phyloP scores from a whole-genome alignment of 1,140 invertebrate genomes.

The Listronotus oregonensis region DNA sequence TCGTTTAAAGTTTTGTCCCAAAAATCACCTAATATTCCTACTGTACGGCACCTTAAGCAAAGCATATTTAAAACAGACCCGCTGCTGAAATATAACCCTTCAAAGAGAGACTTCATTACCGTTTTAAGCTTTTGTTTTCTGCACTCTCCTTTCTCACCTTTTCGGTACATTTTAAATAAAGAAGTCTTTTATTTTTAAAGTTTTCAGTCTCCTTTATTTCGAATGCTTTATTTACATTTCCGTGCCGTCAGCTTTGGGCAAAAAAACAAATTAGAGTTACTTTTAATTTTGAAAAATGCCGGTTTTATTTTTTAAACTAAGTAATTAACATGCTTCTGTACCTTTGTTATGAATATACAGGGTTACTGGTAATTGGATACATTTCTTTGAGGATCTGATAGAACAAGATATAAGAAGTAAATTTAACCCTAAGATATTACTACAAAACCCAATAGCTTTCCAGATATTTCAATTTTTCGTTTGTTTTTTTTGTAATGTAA shows the following conservation, averaged over 20 bases:
- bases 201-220: neutral
- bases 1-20: no score
- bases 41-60: neutral
- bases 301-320: neutral
- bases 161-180: neutral
- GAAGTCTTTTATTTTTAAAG: conserved; percentile 5
- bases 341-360: no score
- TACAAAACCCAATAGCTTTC: no score
- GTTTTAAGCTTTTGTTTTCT: conserved; percentile 6
- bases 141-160: conserved; percentile 13
- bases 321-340: no score
- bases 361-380: no score
- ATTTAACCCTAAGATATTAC: no score
- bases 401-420: no score
- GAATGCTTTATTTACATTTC: neutral
- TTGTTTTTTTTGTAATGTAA: no score
- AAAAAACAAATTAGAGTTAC: neutral
- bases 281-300: neutral
- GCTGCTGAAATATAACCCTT: conserved; percentile 9
- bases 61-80: conserved; percentile 9
- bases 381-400: no score
- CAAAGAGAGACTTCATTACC: conserved; percentile 8
- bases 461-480: no score
- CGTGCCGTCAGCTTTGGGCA: neutral
- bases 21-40: no score